Base-by-base conservation (phyloP, 2,888 invertebrate genomes). In the Orchesella flavescens region DNA sequence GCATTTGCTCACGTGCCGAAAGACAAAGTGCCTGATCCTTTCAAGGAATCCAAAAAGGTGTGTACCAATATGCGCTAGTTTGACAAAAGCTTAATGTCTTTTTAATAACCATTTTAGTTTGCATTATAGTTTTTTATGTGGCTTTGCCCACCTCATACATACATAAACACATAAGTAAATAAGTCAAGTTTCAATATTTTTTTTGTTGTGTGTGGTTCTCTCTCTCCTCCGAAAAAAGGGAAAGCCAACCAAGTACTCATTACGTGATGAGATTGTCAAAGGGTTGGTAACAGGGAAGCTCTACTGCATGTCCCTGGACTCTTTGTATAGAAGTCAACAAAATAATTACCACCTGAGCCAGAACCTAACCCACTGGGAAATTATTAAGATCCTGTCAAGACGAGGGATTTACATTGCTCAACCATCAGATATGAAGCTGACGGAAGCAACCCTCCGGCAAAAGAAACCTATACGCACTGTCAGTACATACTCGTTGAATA, bases 351-450 rank as follows among this genome's bases (percentile, higher is more conserved):
- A 85, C 63, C 49, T 81, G 65, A 80, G 53, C 57, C 83, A 85
- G 34, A 85, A 85, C 17, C 76, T 87, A 0, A 82, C 82, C 63
- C 86, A 86, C 77, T 88, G 88, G 88, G 88, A 88, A 63, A 88
- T 88, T 46, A 87, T 88, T 57, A 88, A 88, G 83, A 87, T 88
- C 43, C 75, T 88, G 55, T 85, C 86, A 49, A 75, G 88, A 44
- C 78, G 86, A 4, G 87, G 87, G 9, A 85, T 88, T n/a, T 88
- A 88, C 74, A 87, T 88, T 46, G 88, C 88, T 49, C 87, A 87
- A 46, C 88, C 88, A 10, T 86, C 86, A 19, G 88, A 88, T 63
- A 88, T 88, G 88, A 88, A 88, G 80, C 69, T 87, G 55, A 88
- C 88, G 44, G 87, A 87, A 75, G 86, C 86, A 46, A 88, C 87